A percentile compares a stretch with the other conserved stretches of the same genome.
Evolutionary conservation across 2,113 vertebrate species (phyloP).

Genomic region (Microtus ochrogaster): DNA sequence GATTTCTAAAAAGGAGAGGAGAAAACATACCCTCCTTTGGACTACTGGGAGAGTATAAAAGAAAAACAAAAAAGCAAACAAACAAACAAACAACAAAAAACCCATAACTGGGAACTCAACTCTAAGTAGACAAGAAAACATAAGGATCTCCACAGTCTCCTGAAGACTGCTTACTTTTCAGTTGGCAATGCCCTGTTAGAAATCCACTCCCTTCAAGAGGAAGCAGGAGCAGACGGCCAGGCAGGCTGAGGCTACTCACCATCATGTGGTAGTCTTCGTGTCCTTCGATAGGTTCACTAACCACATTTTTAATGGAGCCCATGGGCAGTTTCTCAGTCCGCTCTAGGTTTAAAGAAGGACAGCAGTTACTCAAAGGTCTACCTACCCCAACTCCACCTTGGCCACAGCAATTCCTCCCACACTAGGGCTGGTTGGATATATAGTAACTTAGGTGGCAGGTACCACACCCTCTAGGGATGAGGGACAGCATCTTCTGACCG

Average conservation of each 20-base stretch:
- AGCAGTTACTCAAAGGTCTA: slow-evolving; percentile 61
- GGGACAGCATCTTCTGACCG: neutral
- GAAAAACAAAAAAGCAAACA: neutral
- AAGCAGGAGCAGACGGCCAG: neutral
- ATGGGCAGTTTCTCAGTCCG: slow-evolving; percentile 99
- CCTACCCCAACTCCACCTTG: neutral
- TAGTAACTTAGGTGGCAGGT: neutral
- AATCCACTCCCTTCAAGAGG: neutral
- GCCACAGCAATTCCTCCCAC: slow-evolving; percentile 15
- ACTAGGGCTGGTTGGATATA: neutral
- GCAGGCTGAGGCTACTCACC: slow-evolving; percentile 87
- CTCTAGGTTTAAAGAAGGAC: slow-evolving; percentile 88
- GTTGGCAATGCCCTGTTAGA: neutral
- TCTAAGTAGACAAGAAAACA: neutral
- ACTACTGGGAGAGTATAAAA: neutral
- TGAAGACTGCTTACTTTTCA: neutral
- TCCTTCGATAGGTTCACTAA: slow-evolving; percentile 98
- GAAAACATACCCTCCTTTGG: neutral
- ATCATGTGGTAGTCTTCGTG: slow-evolving; percentile 99
- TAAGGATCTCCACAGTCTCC: neutral
- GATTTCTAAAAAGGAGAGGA: neutral
- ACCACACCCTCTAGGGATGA: neutral
- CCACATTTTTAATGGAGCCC: slow-evolving; percentile 99
- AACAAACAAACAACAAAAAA: neutral
- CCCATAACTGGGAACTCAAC: neutral